These are phyloP conservation scores for Linyphia triangularis DNA, from an alignment of 2,888 invertebrate genomes.

Conservation along the genomic window DNA sequence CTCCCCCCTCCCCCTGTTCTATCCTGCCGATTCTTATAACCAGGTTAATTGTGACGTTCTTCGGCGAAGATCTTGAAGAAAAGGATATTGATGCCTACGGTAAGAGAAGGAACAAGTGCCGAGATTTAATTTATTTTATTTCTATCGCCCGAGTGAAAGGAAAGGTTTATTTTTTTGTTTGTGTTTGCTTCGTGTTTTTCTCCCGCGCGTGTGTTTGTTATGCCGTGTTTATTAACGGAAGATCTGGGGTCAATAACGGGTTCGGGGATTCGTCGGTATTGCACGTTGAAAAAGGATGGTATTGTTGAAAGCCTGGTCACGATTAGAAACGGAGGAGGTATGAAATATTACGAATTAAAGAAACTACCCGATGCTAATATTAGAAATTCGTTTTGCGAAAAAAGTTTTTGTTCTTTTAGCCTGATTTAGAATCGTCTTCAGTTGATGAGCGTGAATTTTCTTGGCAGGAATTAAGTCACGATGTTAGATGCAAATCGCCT, in stretches of 20 bases:
- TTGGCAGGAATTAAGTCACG: slow-evolving; percentile 41
- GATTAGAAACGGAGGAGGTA: slow-evolving; percentile 10
- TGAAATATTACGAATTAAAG: slow-evolving; percentile 2
- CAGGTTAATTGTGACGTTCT: slow-evolving; percentile 65
- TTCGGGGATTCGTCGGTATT: not conserved
- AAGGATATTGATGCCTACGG: slow-evolving; percentile 7
- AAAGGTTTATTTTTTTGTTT: slow-evolving; percentile 30
- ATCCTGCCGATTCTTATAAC: slow-evolving; percentile 44
- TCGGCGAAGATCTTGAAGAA: slow-evolving; percentile 13
- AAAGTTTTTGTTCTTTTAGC: not conserved
- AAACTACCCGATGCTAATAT: slow-evolving; percentile 46
- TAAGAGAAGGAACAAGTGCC: slow-evolving; percentile 1
- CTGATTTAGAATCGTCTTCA: not conserved
- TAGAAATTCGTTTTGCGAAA: slow-evolving; percentile 23
- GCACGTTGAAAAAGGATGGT: slow-evolving; percentile 1
- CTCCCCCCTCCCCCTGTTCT: not conserved
- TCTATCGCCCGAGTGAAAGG: slow-evolving; percentile 37
- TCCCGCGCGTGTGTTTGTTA: not conserved
- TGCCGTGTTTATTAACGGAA: slow-evolving; percentile 26
- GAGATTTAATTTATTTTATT: not conserved
- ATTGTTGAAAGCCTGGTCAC: slow-evolving; percentile 47
- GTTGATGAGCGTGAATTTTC: not conserved
- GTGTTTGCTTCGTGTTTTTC: not conserved
- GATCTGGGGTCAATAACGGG: slow-evolving; percentile 54
- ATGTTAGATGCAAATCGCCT: slow-evolving; percentile 9